A percentile compares a stretch with the other conserved stretches of the same genome.
Conservation (phyloP, 2,888 invertebrate genomes). For the Dromius quadrimaculatus region DNA sequence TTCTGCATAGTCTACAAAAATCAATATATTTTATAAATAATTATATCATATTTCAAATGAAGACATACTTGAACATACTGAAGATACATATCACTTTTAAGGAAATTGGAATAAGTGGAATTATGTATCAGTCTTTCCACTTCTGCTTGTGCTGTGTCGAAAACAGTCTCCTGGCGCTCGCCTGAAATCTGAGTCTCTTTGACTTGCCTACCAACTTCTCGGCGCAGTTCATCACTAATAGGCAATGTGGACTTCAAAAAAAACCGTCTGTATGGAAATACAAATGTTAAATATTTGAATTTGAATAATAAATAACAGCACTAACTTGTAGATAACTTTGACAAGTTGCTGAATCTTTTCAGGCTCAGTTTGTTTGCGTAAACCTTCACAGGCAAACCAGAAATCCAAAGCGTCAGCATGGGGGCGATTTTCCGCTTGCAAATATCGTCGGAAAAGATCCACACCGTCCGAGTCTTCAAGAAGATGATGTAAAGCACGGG, state of each 20-base stretch:
- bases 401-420: conserved; percentile 88
- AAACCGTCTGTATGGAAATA: conserved; percentile 69
- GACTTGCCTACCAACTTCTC: conserved; percentile 80
- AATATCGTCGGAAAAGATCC: conserved; percentile 85
- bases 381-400: conserved; percentile 93
- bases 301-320: conserved; percentile 26
- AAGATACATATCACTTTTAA: conserved; percentile 93
- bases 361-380: conserved; percentile 82
- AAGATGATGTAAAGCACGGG: conserved; percentile 84
- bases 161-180: conserved; percentile 75
- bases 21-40: conserved; percentile 59
- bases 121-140: conserved; percentile 87
- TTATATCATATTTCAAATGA: conserved; percentile 64
- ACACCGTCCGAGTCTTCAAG: conserved; percentile 93
- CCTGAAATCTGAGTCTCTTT: conserved; percentile 77
- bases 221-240: conserved; percentile 85
- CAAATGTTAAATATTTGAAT: background rate
- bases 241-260: conserved; percentile 85
- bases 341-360: conserved; percentile 81
- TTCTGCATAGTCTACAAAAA: conserved; percentile 41
- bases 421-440: conserved; percentile 81
- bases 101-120: conserved; percentile 92
- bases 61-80: conserved; percentile 80
- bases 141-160: conserved; percentile 77
- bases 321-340: conserved; percentile 85